Percentiles rank a stretch among this genome's conserved stretches.
Evolutionary conservation across 2,113 vertebrate genomes (phyloP).

Genomic region (Prinia subflava): DNA sequence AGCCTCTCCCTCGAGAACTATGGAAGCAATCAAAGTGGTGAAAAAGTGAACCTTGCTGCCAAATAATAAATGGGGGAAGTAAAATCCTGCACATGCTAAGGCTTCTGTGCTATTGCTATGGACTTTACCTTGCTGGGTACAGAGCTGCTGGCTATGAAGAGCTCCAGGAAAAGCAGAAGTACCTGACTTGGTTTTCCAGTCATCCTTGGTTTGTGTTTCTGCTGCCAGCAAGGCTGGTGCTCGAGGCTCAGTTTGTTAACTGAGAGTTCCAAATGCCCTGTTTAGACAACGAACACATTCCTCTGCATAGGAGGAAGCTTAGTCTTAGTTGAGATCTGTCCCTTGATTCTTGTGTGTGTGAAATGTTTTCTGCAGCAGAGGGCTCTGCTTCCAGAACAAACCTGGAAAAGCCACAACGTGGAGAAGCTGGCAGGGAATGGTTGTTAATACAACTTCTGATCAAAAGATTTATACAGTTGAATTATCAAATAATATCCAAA

Average conservation of each 20-base stretch:
- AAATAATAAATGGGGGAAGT: neutral
- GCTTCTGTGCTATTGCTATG: neutral
- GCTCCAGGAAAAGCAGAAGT: neutral
- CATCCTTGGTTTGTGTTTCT: neutral
- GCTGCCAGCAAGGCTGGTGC: neutral
- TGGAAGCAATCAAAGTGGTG: neutral
- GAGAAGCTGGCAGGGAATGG: neutral
- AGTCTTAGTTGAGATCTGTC: neutral
- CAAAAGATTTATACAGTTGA: neutral
- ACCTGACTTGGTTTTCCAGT: neutral
- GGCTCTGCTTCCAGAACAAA: neutral
- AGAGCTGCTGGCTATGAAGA: neutral
- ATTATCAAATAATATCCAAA: neutral
- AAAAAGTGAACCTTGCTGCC: neutral
- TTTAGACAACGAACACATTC: neutral
- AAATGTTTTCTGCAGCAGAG: neutral
- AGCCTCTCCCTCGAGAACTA: neutral
- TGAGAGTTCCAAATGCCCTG: neutral
- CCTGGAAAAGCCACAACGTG: neutral
- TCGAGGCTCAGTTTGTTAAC: neutral
- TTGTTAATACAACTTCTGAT: neutral
- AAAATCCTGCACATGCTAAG: neutral
- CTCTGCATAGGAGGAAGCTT: neutral
- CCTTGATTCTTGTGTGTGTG: neutral
- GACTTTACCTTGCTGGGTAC: neutral